Conservation (phyloP, 1,140 invertebrate species). For the Ceratoteleas bidentatus region DNA sequence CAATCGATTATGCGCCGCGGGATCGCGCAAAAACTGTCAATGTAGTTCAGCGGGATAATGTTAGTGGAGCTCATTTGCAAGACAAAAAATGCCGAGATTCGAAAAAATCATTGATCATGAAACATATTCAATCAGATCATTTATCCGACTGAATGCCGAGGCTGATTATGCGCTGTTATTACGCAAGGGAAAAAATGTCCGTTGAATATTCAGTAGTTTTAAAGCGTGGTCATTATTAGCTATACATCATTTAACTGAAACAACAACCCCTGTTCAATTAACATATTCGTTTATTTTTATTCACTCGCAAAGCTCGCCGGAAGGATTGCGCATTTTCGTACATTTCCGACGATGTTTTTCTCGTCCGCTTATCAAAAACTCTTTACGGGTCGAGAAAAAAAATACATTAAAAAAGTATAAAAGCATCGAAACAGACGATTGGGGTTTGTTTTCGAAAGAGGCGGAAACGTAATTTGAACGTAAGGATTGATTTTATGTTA, state of each 20-base stretch:
- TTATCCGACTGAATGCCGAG: slow-evolving; percentile 56
- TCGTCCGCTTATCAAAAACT: too few species aligned
- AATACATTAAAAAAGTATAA: too few species aligned
- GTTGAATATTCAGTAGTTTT: slow-evolving; percentile 66
- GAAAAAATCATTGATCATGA: slow-evolving; percentile 68
- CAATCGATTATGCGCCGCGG: slow-evolving; percentile 55
- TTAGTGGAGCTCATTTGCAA: slow-evolving; percentile 61
- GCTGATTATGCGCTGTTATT: slow-evolving; percentile 63
- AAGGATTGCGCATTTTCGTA: too few species aligned
- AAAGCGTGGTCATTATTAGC: slow-evolving; percentile 61
- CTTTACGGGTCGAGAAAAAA: too few species aligned
- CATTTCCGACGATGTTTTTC: too few species aligned
- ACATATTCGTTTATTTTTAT: slow-evolving; percentile 16
- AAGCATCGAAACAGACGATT: too few species aligned
- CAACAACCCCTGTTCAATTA: slow-evolving; percentile 60
- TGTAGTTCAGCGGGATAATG: slow-evolving; percentile 63
- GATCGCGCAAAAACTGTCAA: slow-evolving; percentile 57
- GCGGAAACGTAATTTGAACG: too few species aligned
- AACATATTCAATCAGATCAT: slow-evolving; percentile 66
- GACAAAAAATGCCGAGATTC: slow-evolving; percentile 54
- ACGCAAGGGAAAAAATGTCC: slow-evolving; percentile 57
- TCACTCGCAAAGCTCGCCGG: too few species aligned
- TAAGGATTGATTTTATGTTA: too few species aligned
- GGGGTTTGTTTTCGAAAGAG: too few species aligned
- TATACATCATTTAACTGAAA: slow-evolving; percentile 65